Base-by-base conservation (phyloP, 2,797 vertebrate genomes). In the Poecilia wingei region DNA sequence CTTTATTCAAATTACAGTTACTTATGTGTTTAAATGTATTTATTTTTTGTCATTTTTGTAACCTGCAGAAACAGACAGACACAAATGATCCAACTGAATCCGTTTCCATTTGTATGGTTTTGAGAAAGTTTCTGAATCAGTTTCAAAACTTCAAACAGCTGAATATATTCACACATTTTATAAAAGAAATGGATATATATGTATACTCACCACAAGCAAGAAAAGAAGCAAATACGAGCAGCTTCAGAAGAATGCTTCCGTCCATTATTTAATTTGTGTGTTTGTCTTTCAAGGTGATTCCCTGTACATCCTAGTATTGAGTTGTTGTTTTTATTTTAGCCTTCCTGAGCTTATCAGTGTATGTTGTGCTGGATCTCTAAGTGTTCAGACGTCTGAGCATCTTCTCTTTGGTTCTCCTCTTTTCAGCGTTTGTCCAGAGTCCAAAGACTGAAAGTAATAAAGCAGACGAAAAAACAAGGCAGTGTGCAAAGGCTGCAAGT, bases 361-460 rank as follows among this genome's bases (percentile, higher is more conserved):
- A 74, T 10, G 83, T 86, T 81, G 86, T 79, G 74, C 16, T 75
- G 83, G 2, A 61, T 69, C 86, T 84, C 74, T 31, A 45, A 31
- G 79, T 76, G 33, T 59, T 46, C 49, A 57, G 7, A 76, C 13
- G 0, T 94, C 87, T 95, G 92, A 94, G 87, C 90, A 94, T 90
- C 93, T 82, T 84, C 85, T 83, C 76, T 20, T 10, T 5, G 13
- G 25, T 70, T 86, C 77, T 2, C 14, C 75, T 85, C 92, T 94
- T 96, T 95, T 95, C 88, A 93, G 77, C 75, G 80, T 83, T 87
- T 57, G n/a, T 57, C 77, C 69, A 85, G 88, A 88, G 95, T 96
- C 87, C 95, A 96, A 95, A 95, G 95, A 89, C 85, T 92, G 87
- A 87, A 72, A 79, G 86, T 84, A 82, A 79, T 95, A 95, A 96